Conservation (phyloP, 2,888 invertebrate species). For the Diaperis boleti region DNA sequence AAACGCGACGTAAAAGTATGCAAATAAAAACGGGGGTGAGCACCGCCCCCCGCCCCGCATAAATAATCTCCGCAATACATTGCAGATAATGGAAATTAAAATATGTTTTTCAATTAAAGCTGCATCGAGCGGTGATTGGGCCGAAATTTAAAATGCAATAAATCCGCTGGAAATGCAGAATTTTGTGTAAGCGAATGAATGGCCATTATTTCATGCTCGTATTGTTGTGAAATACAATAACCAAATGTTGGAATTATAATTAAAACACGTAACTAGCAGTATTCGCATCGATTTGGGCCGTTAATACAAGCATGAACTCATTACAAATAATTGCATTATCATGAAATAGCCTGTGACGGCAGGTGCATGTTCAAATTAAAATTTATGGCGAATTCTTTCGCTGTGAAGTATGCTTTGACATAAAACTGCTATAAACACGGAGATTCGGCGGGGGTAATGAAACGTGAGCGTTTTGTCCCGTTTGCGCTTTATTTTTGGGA, state of each 20-base stretch:
- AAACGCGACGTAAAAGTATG: slow-evolving; percentile 19
- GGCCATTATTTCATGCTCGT: slow-evolving; percentile 45
- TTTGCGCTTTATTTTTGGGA: too few relatives aligned
- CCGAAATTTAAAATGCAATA: slow-evolving; percentile 43
- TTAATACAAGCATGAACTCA: slow-evolving; percentile 44
- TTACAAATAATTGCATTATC: slow-evolving; percentile 45
- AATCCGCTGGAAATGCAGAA: slow-evolving; percentile 27
- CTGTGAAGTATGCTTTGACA: slow-evolving; percentile 31
- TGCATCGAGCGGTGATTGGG: slow-evolving; percentile 28
- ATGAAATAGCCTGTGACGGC: slow-evolving; percentile 39
- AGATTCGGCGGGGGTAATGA: slow-evolving; percentile 39
- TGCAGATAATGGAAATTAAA: slow-evolving; percentile 34
- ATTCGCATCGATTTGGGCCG: slow-evolving; percentile 44
- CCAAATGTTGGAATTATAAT: slow-evolving; percentile 49
- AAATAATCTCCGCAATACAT: slow-evolving; percentile 15
- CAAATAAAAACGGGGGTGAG: not conserved
- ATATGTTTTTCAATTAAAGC: slow-evolving; percentile 40
- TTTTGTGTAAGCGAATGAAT: slow-evolving; percentile 50
- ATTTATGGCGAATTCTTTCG: slow-evolving; percentile 43
- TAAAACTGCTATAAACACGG: slow-evolving; percentile 41
- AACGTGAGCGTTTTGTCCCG: too few relatives aligned
- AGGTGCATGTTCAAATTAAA: slow-evolving; percentile 46
- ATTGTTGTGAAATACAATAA: slow-evolving; percentile 46
- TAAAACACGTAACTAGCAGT: slow-evolving; percentile 46
- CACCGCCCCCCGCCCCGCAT: not conserved